Evolutionary conservation across 2,113 vertebrate species (phyloP), one percentile per base, ranked within the genome.

Genomic region (Syngnathus floridae): DNA sequence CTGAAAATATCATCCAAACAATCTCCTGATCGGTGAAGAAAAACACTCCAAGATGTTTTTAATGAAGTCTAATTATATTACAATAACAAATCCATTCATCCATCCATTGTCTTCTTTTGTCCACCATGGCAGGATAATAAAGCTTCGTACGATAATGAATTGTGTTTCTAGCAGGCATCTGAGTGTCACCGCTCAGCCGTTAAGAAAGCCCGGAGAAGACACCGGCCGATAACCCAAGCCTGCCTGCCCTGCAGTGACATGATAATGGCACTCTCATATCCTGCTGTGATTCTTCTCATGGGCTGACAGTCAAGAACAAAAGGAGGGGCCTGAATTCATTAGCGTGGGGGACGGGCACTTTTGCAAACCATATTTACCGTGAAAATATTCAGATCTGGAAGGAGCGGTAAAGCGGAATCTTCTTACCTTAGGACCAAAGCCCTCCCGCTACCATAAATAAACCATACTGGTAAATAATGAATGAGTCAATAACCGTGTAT

Each of bases 281-380:
- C 85, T 84, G 83, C 86, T 87, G 89, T 78, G 88, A 86, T 84
- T 81, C 78, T 85, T 63, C 80, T 86, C 84, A 88, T 82, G 70
- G 49, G 63, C 82, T 82, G 78, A 78, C 84, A 86, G 80, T 80
- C 83, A 66, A 74, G 71, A 82, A 88, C 82, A 88, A 87, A 86
- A 76, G 72, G 66, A 3, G 69, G 72, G 64, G 70, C 49, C 65
- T 69, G 83, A 82, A 88, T 89, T 79, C 74, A 89, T 88, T 88
- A 87, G 72, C 69, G 51, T 72, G 12, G 66, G 67, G 61, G 78
- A 31, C 2, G 58, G 74, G 51, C 46, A 31, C 75, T 38, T 70
- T 61, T 68, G 63, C 65, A 73, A 31, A 73, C 64, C 74, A 73
- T 56, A 65, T 66, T 74, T 49, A 66, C 12, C 46, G 66, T 21